Base-by-base conservation (phyloP, 2,113 vertebrate genomes). In the Orthochromis indermauri region DNA sequence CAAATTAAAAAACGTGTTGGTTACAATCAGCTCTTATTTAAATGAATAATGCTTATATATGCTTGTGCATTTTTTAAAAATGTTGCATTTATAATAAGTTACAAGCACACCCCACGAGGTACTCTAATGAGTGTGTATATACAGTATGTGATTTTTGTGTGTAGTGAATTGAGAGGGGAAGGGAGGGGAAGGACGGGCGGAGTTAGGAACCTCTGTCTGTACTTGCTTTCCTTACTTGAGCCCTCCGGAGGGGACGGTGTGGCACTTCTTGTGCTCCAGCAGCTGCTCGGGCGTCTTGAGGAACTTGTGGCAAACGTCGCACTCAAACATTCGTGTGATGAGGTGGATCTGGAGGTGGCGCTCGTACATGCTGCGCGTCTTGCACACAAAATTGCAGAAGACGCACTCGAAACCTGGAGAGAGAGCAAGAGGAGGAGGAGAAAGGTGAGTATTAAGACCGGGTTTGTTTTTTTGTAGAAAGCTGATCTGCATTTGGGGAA, bases 151-250 rank as follows among this genome's bases (percentile, higher is more conserved):
- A 79, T 76, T 26, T 89, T 5, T 90, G n/a, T 59, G 78, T 91
- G 88, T 19, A 4, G 80, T 80, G 89, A 81, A 80, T 54, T 86
- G 55, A 89, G 37, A 51, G 45, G 83, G 90, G 84, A 89, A 78
- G 82, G 54, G 78, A 63, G 37, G 86, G 89, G 86, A 55, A 57
- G 87, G 91, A 80, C 8, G 76, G 92, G 88, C 59, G 93, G 89
- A 92, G 86, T 88, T 93, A 95, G 95, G 94, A 95, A 95, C 93
- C 94, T 95, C 94, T 95, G 97, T 97, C 97, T 98, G 97, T 99
- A 99, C 98, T 99, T 99, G 98, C 98, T 99, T 99, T 99, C 98
- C 99, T 99, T 99, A 99, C 99, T 99, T 99, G 98, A 99, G 98
- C 97, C 99, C 99, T 98, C 98, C 98, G 89, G 98, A 97, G 95